Evolutionary conservation across 2,888 invertebrate species (phyloP), one percentile per base, ranked within the genome.

Genomic region (Sicus ferrugineus): DNA sequence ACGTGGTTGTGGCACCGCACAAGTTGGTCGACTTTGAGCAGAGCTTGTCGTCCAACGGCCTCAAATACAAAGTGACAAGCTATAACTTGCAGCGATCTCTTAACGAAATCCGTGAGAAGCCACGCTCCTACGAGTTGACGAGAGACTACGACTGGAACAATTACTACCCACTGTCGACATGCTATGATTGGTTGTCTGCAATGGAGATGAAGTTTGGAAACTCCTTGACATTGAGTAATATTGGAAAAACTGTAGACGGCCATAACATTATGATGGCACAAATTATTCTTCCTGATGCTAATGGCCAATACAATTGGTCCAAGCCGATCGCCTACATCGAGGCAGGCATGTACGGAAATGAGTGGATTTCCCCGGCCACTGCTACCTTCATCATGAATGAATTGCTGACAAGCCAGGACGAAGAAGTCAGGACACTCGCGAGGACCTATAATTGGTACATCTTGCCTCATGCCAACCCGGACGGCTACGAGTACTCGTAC

Each of bases 401-500:
- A 77, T 80, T 92, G 3, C 81, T 91, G 14, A 87, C 86, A 68
- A 90, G 90, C 42, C 81, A 86, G 0, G 85, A 89, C 30, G 75
- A 83, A 0, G 86, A 87, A 16, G 82, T 89, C 0, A 83, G 82
- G 67, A 73, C 81, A 7, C 87, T 89, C 9, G 87, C 88, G 0
- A 85, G 88, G 64, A 86, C 86, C 38, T 88, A 88, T 76, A 91
- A 91, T 73, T 94, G 92, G 91, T 91, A 92, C 79, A 87, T 94
- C 69, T 87, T 93, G 72, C 93, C 94, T 0, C 85, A 90, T 21
- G 83, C 90, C 28, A 94, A 94, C 81, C 93, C 93, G 11, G 94
- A 94, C 84, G 94, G 94, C 2, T 92, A 89, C 76, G 89, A 88
- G 42, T 91, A 89, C 80, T 88, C 91, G 0, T 91, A 92, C 77